Evolutionary conservation across 2,888 invertebrate genomes (phyloP).

Genomic region (Lycocerus yunnanus): DNA sequence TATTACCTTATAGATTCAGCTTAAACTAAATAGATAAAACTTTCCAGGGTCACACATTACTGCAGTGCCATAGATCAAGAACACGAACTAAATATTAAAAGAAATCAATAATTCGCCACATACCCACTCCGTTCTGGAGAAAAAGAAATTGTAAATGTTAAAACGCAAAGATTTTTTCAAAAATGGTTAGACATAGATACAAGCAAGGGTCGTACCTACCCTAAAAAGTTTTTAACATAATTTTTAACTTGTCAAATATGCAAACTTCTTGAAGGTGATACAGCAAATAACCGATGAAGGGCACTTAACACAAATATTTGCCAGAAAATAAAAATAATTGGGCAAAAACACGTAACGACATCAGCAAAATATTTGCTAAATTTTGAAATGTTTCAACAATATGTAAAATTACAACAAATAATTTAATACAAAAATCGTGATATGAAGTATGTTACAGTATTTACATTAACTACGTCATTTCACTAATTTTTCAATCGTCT

Average conservation of each 20-base stretch:
- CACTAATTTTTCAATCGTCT: conserved; percentile 23
- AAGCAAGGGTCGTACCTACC: not conserved
- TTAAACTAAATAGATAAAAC: no score
- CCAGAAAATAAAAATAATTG: not conserved
- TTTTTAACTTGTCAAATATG: not conserved
- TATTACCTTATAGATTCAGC: no score
- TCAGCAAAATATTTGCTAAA: not conserved
- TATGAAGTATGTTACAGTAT: conserved; percentile 11
- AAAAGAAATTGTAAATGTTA: not conserved
- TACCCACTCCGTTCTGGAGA: not conserved
- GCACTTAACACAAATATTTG: not conserved
- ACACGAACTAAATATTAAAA: no score
- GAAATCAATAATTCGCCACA: no score
- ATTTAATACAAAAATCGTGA: not conserved
- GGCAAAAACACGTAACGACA: not conserved
- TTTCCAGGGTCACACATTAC: no score
- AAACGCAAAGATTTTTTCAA: no score
- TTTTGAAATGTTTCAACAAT: not conserved
- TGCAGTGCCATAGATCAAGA: no score
- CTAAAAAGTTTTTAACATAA: not conserved
- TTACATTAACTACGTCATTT: conserved; percentile 19
- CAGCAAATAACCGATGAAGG: not conserved
- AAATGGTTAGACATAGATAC: no score
- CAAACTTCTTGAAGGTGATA: not conserved
- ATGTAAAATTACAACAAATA: not conserved